Percentiles rank a stretch among this genome's conserved stretches.
Evolutionary conservation across 2,797 vertebrate genomes (phyloP).

Genomic region (Melopsittacus undulatus): DNA sequence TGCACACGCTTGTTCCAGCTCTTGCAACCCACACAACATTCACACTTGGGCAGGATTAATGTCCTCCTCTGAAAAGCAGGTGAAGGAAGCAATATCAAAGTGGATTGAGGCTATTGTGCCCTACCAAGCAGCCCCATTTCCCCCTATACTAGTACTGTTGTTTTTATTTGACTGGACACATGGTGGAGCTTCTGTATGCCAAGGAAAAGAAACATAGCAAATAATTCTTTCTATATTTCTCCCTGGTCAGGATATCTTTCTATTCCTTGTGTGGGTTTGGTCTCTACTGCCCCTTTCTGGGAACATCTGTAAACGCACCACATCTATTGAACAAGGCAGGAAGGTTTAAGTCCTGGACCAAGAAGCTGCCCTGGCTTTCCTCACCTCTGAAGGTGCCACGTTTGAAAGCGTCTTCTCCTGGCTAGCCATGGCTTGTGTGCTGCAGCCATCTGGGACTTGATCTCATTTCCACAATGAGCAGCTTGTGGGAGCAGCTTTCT

Average conservation of each 20-base stretch:
- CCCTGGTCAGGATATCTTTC: not conserved
- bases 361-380: not conserved
- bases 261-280: not conserved
- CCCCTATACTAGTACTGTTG: not conserved
- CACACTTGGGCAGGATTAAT: not conserved
- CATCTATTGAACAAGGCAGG: not conserved
- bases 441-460: not conserved
- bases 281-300: constrained; percentile 69
- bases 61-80: not conserved
- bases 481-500: not conserved
- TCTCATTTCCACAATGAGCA: not conserved
- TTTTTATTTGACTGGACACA: not conserved
- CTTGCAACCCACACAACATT: not conserved
- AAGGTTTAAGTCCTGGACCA: not conserved
- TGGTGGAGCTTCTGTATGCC: not conserved
- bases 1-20: not conserved
- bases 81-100: not conserved
- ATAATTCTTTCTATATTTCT: not conserved
- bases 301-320: constrained; percentile 18
- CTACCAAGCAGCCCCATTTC: not conserved
- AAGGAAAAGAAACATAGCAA: not conserved
- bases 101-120: not conserved
- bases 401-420: not conserved
- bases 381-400: not conserved
- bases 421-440: not conserved